Percentiles rank a stretch among this genome's conserved stretches.
Conservation (phyloP, 2,113 vertebrate species). For the Oncorhynchus gorbuscha region DNA sequence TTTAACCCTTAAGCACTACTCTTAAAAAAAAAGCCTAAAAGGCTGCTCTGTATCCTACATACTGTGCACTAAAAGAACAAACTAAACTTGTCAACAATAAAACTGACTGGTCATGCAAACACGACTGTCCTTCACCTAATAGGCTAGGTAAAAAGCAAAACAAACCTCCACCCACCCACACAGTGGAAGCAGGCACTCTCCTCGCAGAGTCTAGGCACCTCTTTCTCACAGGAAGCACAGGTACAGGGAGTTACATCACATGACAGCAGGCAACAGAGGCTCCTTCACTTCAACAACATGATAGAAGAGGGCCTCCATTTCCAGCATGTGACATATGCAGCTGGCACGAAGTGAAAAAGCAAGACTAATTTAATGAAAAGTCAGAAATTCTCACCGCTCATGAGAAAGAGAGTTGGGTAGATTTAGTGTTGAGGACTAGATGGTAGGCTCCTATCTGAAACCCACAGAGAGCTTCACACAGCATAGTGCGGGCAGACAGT, state of each 20-base stretch:
- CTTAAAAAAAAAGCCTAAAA: neutral
- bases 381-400: neutral
- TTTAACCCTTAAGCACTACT: neutral
- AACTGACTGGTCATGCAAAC: neutral
- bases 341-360: neutral
- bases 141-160: neutral
- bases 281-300: neutral
- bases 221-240: conserved; percentile 1
- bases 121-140: neutral
- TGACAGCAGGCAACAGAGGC: neutral
- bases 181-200: neutral
- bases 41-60: neutral
- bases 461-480: neutral
- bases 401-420: neutral
- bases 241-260: neutral
- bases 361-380: neutral
- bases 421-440: neutral
- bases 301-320: neutral
- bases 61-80: neutral
- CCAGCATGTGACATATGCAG: neutral
- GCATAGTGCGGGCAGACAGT: neutral
- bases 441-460: neutral
- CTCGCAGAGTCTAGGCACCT: conserved; percentile 6
- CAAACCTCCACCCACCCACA: neutral
- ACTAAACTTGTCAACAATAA: neutral